Evolutionary conservation across 1,140 invertebrate species (phyloP), one percentile per base, ranked within the genome.

Genomic region (Diorhabda sublineata): DNA sequence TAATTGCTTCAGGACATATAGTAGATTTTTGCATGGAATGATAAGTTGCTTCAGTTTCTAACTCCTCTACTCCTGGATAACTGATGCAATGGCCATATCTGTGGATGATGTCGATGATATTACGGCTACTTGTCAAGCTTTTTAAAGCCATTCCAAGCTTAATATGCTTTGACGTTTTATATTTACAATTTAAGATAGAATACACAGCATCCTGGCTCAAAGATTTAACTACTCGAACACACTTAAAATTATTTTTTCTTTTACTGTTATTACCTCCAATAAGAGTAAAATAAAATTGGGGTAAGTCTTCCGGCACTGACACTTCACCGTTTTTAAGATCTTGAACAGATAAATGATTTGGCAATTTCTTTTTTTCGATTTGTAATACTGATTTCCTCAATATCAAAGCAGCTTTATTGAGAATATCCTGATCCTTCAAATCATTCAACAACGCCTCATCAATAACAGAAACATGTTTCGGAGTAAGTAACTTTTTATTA

Each of bases 21-120:
- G 59, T 43, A 0, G 71, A 66, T 4, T 45, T n/a, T 65, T 58
- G 4, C 41, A 67, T 44, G 2, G 71, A 64, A 4, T 68, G 42
- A 68, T 42, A 71, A n/a, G 79, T 76, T 44, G 70, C 60, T 71
- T 75, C 76, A 5, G 77, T 81, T 73, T 81, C 77, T 4, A 81
- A 58, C 61, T 77, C 76, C 69, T 79, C 77, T 0, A 79, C 42
- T 42, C 11, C 67, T n/a, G 41, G 71, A 69, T 80, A 80, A 56
- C 72, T 77, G 43, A 68, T 70, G 60, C 79, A 79, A 67, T 81
- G 69, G 57, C 74, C 60, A 61, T 61, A 61, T 61, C 60, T 61
- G 60, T 61, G 60, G 42, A 61, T 61, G 63, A 79, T 78, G 45
- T 73, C 57, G 41, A 78, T 67, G n/a, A 79, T 58, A 71, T 78